These are phyloP conservation scores for Pentalonia nigronervosa DNA, from an alignment of 1,140 invertebrate species.

Conservation along the genomic window DNA sequence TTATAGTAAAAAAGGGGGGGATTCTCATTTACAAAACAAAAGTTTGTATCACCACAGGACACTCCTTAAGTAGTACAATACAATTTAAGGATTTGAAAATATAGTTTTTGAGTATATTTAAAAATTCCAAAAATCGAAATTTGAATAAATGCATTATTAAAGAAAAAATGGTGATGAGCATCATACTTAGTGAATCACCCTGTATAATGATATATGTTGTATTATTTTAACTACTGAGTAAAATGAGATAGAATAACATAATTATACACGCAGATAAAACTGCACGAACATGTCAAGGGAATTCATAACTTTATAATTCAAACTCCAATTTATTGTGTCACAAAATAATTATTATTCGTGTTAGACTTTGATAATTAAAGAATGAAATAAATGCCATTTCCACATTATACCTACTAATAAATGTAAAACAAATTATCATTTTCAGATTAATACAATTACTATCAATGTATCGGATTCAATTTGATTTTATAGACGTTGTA, in stretches of 20 bases:
- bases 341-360: background rate
- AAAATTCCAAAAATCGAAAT: too few relatives aligned
- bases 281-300: background rate
- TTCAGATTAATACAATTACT: conserved; percentile 39
- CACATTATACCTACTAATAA: background rate
- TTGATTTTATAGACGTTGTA: conserved; percentile 37
- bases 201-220: background rate
- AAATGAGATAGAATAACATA: background rate
- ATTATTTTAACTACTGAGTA: background rate
- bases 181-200: too few relatives aligned
- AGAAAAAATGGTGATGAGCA: background rate
- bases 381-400: background rate
- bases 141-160: too few relatives aligned
- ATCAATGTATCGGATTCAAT: conserved; percentile 35
- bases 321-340: background rate
- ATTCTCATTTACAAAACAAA: too few relatives aligned
- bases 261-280: background rate
- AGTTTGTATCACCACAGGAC: too few relatives aligned
- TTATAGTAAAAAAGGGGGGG: too few relatives aligned
- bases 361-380: background rate
- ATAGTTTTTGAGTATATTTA: too few relatives aligned
- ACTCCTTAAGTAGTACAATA: too few relatives aligned
- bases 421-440: background rate
- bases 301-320: conserved; percentile 29
- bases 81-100: too few relatives aligned